Evolutionary conservation across 2,113 vertebrate species (phyloP).

Genomic region (human (Homo sapiens)): GRCh38 chr7:33934501-33935000

Average conservation of each 20-base stretch:
- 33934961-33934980: neutral
- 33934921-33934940: neutral
- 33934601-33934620: slow-evolving; percentile 83
- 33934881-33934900: too few relatives aligned
- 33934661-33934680: slow-evolving; percentile 72
- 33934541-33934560: slow-evolving; percentile 81
- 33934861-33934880: neutral
- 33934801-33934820: neutral
- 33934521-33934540: slow-evolving; percentile 66
- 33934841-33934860: neutral
- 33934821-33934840: neutral
- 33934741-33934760: neutral
- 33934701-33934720: slow-evolving; percentile 43
- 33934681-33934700: slow-evolving; percentile 65
- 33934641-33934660: slow-evolving; percentile 81
- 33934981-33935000: too few relatives aligned
- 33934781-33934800: neutral
- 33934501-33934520: slow-evolving; percentile 45
- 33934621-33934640: slow-evolving; percentile 79
- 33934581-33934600: slow-evolving; percentile 81
- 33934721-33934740: neutral
- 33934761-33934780: neutral
- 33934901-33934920: neutral
- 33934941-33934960: neutral
- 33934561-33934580: slow-evolving; percentile 82